Evolutionary conservation across 2,888 invertebrate genomes (phyloP).

Genomic region (Drosophila heteroneura): DNA sequence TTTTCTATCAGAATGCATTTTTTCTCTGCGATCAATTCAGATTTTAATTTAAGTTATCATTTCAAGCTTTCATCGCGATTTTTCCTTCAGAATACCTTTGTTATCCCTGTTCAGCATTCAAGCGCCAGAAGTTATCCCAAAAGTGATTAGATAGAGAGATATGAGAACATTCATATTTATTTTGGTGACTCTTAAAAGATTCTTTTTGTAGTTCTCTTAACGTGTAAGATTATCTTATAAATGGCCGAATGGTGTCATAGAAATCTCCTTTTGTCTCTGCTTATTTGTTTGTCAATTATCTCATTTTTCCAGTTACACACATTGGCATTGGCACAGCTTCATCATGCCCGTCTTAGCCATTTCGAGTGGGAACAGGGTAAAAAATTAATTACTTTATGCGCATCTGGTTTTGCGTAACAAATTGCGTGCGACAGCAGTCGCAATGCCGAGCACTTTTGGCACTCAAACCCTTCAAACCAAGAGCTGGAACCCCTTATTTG

Average conservation of each 20-base stretch:
- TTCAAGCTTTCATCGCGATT: neutral
- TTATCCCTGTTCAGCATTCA: neutral
- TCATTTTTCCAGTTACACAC: neutral
- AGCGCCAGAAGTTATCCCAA: neutral
- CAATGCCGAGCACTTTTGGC: slow-evolving; percentile 45
- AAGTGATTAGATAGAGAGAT: neutral
- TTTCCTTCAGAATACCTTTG: neutral
- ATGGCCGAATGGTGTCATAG: neutral
- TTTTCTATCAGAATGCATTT: neutral
- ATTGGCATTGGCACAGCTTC: neutral
- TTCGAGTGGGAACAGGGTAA: neutral
- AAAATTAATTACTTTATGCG: slow-evolving; percentile 78
- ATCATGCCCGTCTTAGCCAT: neutral
- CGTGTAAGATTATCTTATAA: neutral
- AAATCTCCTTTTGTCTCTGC: neutral
- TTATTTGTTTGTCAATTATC: neutral
- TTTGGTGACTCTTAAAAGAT: neutral
- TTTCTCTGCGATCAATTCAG: neutral
- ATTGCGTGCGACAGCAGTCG: slow-evolving; percentile 55
- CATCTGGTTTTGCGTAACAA: slow-evolving; percentile 66
- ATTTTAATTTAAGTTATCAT: neutral
- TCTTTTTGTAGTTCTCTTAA: neutral
- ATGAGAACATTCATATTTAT: neutral
- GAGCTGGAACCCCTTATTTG: neutral
- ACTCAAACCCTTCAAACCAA: slow-evolving; percentile 25